Evolutionary conservation across 2,113 vertebrate species (phyloP).

Genomic region (Labrus mixtus): DNA sequence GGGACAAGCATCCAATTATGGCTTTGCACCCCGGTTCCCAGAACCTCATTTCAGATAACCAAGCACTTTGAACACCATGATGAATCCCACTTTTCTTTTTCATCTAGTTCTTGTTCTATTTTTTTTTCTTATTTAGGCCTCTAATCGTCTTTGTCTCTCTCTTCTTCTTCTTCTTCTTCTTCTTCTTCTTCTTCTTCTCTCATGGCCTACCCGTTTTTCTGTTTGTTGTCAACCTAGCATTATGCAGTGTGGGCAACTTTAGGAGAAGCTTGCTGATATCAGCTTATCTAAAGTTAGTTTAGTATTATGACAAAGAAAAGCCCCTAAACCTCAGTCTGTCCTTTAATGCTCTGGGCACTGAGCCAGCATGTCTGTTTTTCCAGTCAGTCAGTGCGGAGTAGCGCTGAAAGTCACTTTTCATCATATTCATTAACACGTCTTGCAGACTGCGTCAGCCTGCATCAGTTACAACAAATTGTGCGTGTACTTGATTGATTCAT

Average conservation of each 20-base stretch:
- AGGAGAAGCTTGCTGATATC: constrained; percentile 51
- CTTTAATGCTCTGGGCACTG: constrained; percentile 49
- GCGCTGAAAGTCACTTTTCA: constrained; percentile 51
- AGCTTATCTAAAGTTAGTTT: constrained; percentile 65
- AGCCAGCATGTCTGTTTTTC: constrained; percentile 57
- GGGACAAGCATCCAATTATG: constrained; percentile 77
- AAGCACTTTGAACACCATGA: constrained; percentile 56
- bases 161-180: constrained; percentile 5
- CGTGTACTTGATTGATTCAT: constrained; percentile 8
- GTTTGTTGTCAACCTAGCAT: constrained; percentile 18
- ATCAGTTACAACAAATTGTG: constrained; percentile 27
- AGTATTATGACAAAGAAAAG: constrained; percentile 60
- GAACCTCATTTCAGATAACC: constrained; percentile 65
- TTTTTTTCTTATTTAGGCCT: no score
- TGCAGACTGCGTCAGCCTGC: constrained; percentile 17
- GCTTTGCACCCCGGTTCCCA: constrained; percentile 72
- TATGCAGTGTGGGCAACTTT: constrained; percentile 13
- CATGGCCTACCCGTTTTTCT: background rate
- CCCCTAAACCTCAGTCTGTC: constrained; percentile 54
- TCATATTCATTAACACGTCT: constrained; percentile 37
- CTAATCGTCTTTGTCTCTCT: background rate
- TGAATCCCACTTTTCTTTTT: constrained; percentile 22
- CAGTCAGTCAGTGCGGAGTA: constrained; percentile 45
- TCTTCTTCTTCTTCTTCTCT: background rate
- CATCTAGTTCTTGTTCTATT: no score